Base-by-base conservation (phyloP, 2,113 vertebrate species). In the Sapajus apella region DNA sequence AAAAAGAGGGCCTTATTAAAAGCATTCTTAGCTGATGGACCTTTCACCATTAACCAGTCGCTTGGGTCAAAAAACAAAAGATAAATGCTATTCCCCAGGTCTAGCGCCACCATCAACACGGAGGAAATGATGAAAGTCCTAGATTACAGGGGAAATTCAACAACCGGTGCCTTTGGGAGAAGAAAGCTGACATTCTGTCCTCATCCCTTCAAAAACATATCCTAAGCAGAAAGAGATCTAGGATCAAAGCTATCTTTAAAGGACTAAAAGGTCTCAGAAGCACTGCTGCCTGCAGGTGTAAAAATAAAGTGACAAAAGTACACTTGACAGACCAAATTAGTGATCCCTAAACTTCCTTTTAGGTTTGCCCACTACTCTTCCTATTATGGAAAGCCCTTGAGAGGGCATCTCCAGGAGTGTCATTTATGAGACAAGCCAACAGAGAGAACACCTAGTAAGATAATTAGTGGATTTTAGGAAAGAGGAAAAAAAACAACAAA, bases 51-150 rank as follows among this genome's bases (percentile, higher is more conserved):
- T 97, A 97, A 97, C 95, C 94, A 97, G 96, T 90, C 97, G 96
- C 96, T 96, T 96, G 76, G 98, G 98, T 98, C 98, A 98, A 95
- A 98, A 98, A 98, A 98, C 98, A 98, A 98, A 98, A 98, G 98
- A 97, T 95, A 97, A 98, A 97, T 94, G 97, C 97, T 90, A 93
- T 98, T 97, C 96, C 91, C 95, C 90, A 96, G 97, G 97, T 96
- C 96, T 86, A 82, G 94, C 84, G 72, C 92, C 87, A 86, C 96
- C 96, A 96, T 96, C 97, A 98, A 98, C 97, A 98, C 92, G 97
- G 96, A 97, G 90, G 95, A 93, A 92, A 98, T 97, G 97, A 98
- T 98, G 96, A 98, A 98, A 98, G 98, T 90, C 84, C 86, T 72
- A 96, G 97, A 98, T 97, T 97, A 97, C 7, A 97, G 97, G 96